phyloP scores from a whole-genome alignment of 2,797 vertebrate genomes.

The Coregonus sp. region DNA sequence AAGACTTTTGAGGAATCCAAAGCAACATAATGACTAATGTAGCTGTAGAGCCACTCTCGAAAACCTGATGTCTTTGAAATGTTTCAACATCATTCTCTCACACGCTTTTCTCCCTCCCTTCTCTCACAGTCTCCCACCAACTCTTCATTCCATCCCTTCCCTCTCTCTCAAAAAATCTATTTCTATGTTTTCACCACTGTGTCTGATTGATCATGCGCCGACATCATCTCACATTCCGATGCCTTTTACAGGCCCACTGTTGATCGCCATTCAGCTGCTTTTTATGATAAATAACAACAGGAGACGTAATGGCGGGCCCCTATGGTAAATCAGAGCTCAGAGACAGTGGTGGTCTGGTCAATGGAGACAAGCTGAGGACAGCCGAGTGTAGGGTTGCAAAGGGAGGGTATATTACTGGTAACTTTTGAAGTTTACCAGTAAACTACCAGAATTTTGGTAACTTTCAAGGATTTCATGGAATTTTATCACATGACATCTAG shows the following conservation, averaged over 20 bases:
- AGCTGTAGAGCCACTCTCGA: not conserved
- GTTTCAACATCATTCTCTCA: not conserved
- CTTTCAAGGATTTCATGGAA: no score
- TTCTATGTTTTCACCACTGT: conserved; percentile 67
- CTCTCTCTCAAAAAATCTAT: conserved; percentile 70
- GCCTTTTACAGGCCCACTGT: conserved; percentile 70
- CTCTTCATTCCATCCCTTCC: not conserved
- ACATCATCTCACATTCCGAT: conserved; percentile 69
- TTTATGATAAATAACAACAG: conserved; percentile 78
- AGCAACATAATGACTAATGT: not conserved
- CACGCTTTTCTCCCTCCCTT: no score
- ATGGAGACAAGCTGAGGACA: not conserved
- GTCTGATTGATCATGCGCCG: conserved; percentile 73
- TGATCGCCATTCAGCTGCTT: conserved; percentile 65
- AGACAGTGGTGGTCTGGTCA: conserved; percentile 48
- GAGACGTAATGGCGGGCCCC: conserved; percentile 69
- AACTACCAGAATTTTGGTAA: no score
- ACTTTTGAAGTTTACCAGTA: no score
- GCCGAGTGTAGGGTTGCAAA: not conserved
- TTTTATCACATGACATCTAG: no score
- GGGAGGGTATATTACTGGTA: no score
- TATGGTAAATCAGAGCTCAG: conserved; percentile 64
- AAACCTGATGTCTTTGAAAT: not conserved
- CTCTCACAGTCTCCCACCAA: not conserved
- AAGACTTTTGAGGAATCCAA: not conserved